phyloP scores from a whole-genome alignment of 2,797 vertebrate genomes.

The Alosa sapidissima region DNA sequence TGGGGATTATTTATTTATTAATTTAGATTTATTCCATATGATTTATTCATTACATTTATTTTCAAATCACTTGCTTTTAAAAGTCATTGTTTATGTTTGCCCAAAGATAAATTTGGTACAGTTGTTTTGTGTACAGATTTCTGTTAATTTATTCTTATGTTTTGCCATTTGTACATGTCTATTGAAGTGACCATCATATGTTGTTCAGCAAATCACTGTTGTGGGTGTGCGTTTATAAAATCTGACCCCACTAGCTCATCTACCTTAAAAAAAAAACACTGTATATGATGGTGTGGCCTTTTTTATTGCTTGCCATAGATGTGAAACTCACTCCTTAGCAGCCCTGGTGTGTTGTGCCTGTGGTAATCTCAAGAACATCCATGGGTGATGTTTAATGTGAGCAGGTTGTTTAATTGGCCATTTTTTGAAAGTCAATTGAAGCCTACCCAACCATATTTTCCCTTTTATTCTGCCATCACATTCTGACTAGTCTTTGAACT shows the following conservation, averaged over 20 bases:
- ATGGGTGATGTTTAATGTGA: too few species aligned
- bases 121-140: constrained; percentile 29
- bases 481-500: not conserved
- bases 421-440: not conserved
- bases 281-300: not conserved
- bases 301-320: not conserved
- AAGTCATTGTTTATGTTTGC: constrained; percentile 65
- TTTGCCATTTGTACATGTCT: not conserved
- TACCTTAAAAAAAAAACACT: not conserved
- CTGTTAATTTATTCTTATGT: constrained; percentile 56
- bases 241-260: not conserved
- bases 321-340: not conserved
- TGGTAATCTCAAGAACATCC: too few species aligned
- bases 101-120: constrained; percentile 16
- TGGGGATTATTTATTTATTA: constrained; percentile 21
- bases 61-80: constrained; percentile 63
- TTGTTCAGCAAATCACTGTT: constrained; percentile 6
- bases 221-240: not conserved
- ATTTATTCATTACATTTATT: constrained; percentile 66
- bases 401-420: not conserved
- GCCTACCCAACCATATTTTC: not conserved
- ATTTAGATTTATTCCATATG: constrained; percentile 41
- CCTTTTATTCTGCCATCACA: not conserved
- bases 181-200: constrained; percentile 7
- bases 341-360: not conserved